Evolutionary conservation across 2,113 vertebrate species (phyloP).

Genomic region (Myrmophylax atrothorax): DNA sequence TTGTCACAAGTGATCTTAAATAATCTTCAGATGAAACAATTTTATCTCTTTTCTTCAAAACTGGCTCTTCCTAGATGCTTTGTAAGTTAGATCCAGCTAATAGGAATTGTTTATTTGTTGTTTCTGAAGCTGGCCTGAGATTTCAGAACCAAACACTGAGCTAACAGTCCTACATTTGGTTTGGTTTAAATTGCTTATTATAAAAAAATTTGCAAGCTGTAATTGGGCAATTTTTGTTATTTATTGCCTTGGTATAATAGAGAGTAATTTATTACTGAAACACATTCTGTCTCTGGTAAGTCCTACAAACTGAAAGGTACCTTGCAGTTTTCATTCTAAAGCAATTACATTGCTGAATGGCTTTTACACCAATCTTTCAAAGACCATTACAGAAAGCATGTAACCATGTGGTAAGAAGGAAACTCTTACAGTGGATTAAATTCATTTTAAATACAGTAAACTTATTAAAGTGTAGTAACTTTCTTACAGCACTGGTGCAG

Average conservation of each 20-base stretch:
- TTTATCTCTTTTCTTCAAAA: conserved; percentile 11
- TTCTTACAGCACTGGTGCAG: not conserved
- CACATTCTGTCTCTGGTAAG: not conserved
- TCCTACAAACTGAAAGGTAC: not conserved
- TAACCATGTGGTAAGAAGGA: not conserved
- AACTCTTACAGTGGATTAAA: not conserved
- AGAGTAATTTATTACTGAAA: not conserved
- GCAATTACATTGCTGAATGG: not conserved
- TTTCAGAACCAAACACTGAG: not conserved
- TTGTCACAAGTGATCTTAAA: not conserved
- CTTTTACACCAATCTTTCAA: not conserved
- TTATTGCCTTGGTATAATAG: not conserved
- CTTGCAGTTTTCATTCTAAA: not conserved
- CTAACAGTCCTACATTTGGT: not conserved
- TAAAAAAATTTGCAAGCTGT: not conserved
- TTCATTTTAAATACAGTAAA: not conserved
- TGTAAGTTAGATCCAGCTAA: not conserved
- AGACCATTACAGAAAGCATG: not conserved
- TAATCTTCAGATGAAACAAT: not conserved
- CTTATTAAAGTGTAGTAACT: not conserved
- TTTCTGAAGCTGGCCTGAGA: not conserved
- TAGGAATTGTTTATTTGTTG: not conserved
- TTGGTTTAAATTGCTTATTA: not conserved
- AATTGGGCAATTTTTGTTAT: not conserved
- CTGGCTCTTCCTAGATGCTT: not conserved